A percentile compares a stretch with the other conserved stretches of the same genome.
phyloP scores from a whole-genome alignment of 92 coral and sea anemone genomes.

The Porites rus region DNA sequence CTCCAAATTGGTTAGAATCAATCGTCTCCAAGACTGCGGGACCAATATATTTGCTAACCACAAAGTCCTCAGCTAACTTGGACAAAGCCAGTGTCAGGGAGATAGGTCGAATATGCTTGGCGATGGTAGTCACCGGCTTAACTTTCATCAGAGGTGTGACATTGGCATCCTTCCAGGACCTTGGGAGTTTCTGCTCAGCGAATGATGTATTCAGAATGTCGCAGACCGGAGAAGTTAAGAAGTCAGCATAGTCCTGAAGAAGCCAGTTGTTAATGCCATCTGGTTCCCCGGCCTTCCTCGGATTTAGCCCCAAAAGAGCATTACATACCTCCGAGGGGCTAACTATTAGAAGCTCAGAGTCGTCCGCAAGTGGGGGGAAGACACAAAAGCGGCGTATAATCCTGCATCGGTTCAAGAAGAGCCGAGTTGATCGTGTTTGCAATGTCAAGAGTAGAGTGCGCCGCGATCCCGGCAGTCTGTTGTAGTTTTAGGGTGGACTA shows the following conservation, averaged over 20 bases:
- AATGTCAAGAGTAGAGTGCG: neutral
- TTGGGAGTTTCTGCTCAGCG: neutral
- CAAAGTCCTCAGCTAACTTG: slow-evolving; percentile 34
- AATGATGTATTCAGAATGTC: neutral
- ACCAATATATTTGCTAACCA: neutral
- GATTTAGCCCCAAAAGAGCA: slow-evolving; percentile 45
- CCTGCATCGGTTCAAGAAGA: slow-evolving; percentile 49
- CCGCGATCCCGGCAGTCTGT: neutral
- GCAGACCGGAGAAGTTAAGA: neutral
- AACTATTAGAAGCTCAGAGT: slow-evolving; percentile 22
- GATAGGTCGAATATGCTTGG: slow-evolving; percentile 17
- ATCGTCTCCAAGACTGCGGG: slow-evolving; percentile 26
- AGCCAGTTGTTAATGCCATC: slow-evolving; percentile 48
- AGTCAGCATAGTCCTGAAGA: slow-evolving; percentile 32
- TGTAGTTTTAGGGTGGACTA: no score
- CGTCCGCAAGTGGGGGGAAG: slow-evolving; percentile 42
- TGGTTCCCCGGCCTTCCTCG: slow-evolving; percentile 41
- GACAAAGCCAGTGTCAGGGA: slow-evolving; percentile 34
- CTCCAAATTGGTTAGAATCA: slow-evolving; percentile 25
- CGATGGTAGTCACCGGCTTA: slow-evolving; percentile 1
- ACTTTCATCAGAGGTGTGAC: slow-evolving; percentile 15
- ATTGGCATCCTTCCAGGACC: slow-evolving; percentile 34
- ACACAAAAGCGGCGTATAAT: slow-evolving; percentile 22
- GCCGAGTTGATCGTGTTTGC: slow-evolving; percentile 22
- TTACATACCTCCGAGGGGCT: slow-evolving; percentile 20